phyloP scores from a whole-genome alignment of 2,888 invertebrate species.

The Melanargia galathea region DNA sequence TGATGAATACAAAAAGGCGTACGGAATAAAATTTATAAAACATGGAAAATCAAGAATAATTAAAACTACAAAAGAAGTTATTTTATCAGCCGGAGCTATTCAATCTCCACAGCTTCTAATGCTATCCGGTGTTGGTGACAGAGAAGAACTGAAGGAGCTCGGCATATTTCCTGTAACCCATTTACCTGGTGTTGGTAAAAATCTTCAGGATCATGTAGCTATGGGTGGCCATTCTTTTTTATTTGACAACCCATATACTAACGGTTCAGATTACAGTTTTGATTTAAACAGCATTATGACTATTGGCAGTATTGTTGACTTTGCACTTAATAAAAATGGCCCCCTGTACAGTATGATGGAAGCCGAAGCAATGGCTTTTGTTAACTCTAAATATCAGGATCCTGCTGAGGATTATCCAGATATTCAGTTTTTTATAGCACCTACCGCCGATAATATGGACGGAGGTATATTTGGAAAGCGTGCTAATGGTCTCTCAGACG shows the following conservation, averaged over 20 bases:
- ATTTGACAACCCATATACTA: constrained; percentile 83
- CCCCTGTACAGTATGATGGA: constrained; percentile 89
- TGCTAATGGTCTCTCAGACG: constrained; percentile 85
- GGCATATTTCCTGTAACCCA: constrained; percentile 84
- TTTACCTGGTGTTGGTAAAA: constrained; percentile 88
- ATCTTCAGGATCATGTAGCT: constrained; percentile 92
- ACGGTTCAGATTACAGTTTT: constrained; percentile 84
- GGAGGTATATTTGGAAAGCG: constrained; percentile 89
- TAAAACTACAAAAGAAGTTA: constrained; percentile 87
- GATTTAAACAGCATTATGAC: constrained; percentile 85
- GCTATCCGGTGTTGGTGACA: constrained; percentile 91
- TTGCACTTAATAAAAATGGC: constrained; percentile 83
- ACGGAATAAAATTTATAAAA: constrained; percentile 86
- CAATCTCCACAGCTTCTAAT: constrained; percentile 93
- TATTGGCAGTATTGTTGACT: constrained; percentile 83
- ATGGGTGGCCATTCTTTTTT: constrained; percentile 89
- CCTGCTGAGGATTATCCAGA: constrained; percentile 88
- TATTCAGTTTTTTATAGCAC: constrained; percentile 88
- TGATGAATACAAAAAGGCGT: constrained; percentile 83
- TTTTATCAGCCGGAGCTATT: constrained; percentile 92
- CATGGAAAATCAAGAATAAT: constrained; percentile 78
- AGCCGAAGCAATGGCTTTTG: constrained; percentile 90
- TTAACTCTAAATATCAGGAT: constrained; percentile 88
- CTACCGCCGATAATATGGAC: constrained; percentile 89
- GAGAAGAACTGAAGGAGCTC: constrained; percentile 82